Percentiles rank a stretch among this genome's conserved stretches.
Conservation (phyloP, 2,113 vertebrate species). For the Lethenteron reissneri region DNA sequence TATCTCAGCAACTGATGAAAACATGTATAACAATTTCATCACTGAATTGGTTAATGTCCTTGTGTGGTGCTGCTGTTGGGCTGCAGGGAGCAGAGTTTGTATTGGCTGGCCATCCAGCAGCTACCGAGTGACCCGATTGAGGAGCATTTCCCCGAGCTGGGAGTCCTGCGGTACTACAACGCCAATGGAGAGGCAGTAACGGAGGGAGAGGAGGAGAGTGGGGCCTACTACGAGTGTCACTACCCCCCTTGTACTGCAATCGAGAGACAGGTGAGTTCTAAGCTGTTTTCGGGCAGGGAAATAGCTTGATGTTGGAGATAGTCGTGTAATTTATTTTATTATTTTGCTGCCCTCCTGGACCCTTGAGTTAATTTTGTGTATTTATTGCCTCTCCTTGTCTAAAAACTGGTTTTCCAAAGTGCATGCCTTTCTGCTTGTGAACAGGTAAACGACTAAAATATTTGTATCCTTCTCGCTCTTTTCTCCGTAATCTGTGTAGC, state of each 20-base stretch:
- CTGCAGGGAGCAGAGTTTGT: slow-evolving; percentile 77
- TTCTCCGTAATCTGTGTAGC: slow-evolving; percentile 15
- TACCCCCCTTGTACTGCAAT: slow-evolving; percentile 93
- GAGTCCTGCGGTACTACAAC: slow-evolving; percentile 81
- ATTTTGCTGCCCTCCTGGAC: too few species aligned
- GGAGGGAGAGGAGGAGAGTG: slow-evolving; percentile 76
- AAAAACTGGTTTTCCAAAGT: too few species aligned
- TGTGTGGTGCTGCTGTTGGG: not conserved
- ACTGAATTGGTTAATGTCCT: not conserved
- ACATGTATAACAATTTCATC: too few species aligned
- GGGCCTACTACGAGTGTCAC: slow-evolving; percentile 94
- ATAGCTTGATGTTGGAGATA: too few species aligned
- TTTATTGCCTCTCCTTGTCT: too few species aligned
- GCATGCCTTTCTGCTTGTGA: too few species aligned
- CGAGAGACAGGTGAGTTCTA: slow-evolving; percentile 57
- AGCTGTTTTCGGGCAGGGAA: too few species aligned
- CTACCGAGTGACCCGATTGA: slow-evolving; percentile 89
- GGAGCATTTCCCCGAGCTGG: slow-evolving; percentile 81
- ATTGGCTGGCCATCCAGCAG: slow-evolving; percentile 95
- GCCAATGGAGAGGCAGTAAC: slow-evolving; percentile 91
- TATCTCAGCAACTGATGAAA: too few species aligned
- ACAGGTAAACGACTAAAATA: accelerated
- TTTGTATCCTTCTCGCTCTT: slow-evolving; percentile 19
- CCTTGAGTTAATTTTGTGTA: too few species aligned
- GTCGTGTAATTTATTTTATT: too few species aligned